Percentiles rank a stretch among this genome's conserved stretches.
Evolutionary conservation across 2,113 vertebrate species (phyloP).

Genomic region (Brachypodius melanocephalos): DNA sequence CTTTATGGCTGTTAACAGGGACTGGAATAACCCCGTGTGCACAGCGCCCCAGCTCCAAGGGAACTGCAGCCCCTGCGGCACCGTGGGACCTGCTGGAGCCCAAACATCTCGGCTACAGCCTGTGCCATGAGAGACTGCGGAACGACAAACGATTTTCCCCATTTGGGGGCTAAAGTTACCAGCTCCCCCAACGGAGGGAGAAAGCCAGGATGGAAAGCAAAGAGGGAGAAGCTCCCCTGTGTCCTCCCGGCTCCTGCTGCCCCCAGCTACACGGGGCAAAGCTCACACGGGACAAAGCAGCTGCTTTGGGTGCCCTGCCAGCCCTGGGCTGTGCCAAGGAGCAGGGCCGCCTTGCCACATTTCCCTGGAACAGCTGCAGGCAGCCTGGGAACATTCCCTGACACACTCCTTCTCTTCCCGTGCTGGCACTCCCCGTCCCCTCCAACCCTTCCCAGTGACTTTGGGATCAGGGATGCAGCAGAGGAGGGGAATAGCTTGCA

Average conservation of each 20-base stretch:
- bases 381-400: neutral
- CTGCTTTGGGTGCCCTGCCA: neutral
- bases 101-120: neutral
- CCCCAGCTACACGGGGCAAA: neutral
- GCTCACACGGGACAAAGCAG: neutral
- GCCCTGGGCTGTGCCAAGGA: neutral
- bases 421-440: neutral
- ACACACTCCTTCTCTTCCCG: neutral
- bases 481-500: neutral
- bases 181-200: neutral
- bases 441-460: neutral
- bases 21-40: neutral
- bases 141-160: neutral
- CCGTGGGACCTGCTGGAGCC: neutral
- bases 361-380: neutral
- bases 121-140: fast-evolving
- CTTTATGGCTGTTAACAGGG: fast-evolving
- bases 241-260: neutral
- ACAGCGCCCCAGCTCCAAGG: neutral
- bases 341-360: neutral
- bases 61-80: neutral
- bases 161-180: fast-evolving
- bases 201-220: neutral
- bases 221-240: fast-evolving
- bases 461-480: fast-evolving